A percentile compares a stretch with the other conserved stretches of the same genome.
Conservation (phyloP, 2,797 vertebrate species). For the Myotis planiceps region DNA sequence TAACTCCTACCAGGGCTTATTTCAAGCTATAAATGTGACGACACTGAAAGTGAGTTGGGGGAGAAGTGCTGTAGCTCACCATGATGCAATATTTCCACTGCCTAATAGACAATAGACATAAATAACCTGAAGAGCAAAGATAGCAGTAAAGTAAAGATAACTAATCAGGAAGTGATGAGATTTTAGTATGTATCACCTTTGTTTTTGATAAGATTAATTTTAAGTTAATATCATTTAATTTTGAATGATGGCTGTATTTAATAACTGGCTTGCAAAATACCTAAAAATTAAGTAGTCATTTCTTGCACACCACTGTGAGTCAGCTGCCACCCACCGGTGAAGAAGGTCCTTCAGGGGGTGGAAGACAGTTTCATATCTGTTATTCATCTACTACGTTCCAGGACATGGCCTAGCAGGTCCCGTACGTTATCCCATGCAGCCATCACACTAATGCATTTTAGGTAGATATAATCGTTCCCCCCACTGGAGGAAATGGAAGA, state of each 20-base stretch:
- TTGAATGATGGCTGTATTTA: neutral
- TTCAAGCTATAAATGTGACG: neutral
- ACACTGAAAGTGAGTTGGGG: no score
- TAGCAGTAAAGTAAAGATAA: neutral
- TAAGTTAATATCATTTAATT: neutral
- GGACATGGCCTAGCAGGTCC: no score
- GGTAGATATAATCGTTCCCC: neutral
- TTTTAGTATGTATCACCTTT: neutral
- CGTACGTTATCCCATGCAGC: neutral
- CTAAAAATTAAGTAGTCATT: neutral
- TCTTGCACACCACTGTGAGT: neutral
- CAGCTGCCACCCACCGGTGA: neutral
- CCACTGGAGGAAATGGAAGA: neutral
- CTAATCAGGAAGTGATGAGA: neutral
- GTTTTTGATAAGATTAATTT: neutral
- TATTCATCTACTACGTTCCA: neutral
- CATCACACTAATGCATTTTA: neutral
- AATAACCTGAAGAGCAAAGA: neutral
- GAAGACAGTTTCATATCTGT: neutral
- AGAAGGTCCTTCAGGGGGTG: neutral
- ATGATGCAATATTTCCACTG: neutral
- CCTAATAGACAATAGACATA: neutral
- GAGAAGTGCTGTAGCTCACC: neutral
- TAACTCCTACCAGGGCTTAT: neutral
- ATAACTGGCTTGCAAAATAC: neutral